Conservation (phyloP, 2,888 invertebrate genomes). For the Acanthosepion pharaonis region DNA sequence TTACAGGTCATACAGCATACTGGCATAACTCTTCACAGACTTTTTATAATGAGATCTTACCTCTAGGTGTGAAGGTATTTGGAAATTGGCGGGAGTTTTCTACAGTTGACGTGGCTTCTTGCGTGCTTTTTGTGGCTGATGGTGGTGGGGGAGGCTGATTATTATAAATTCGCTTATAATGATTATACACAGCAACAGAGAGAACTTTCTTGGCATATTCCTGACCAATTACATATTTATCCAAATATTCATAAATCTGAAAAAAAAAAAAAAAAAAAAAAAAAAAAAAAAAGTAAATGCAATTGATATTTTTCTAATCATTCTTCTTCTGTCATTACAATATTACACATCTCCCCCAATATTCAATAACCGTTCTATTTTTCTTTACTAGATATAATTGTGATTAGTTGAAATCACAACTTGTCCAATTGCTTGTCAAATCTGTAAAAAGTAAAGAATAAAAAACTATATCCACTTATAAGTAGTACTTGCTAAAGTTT, state of each 20-base stretch:
- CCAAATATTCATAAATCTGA: slow-evolving; percentile 93
- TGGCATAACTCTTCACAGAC: too few species aligned
- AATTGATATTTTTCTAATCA: neutral
- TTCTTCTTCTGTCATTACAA: neutral
- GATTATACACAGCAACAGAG: slow-evolving; percentile 98
- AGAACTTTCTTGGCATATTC: slow-evolving; percentile 97
- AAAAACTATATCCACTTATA: too few species aligned
- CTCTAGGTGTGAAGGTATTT: slow-evolving; percentile 58
- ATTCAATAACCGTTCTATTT: too few species aligned
- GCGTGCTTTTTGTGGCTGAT: slow-evolving; percentile 44
- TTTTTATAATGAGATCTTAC: slow-evolving; percentile 48
- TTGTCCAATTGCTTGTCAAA: too few species aligned
- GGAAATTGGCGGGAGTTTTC: slow-evolving; percentile 54
- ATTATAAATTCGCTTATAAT: slow-evolving; percentile 97
- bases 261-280: slow-evolving; percentile 50
- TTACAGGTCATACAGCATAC: too few species aligned
- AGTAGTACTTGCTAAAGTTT: too few species aligned
- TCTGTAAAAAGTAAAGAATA: too few species aligned
- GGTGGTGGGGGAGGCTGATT: slow-evolving; percentile 79
- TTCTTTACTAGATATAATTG: too few species aligned
- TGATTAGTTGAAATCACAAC: too few species aligned
- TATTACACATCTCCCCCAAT: too few species aligned
- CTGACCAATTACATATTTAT: slow-evolving; percentile 97
- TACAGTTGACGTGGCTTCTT: slow-evolving; percentile 47
- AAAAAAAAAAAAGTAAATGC: neutral